phyloP scores from a whole-genome alignment of 2,113 vertebrate species.

The Microcebus ravelobensis region DNA sequence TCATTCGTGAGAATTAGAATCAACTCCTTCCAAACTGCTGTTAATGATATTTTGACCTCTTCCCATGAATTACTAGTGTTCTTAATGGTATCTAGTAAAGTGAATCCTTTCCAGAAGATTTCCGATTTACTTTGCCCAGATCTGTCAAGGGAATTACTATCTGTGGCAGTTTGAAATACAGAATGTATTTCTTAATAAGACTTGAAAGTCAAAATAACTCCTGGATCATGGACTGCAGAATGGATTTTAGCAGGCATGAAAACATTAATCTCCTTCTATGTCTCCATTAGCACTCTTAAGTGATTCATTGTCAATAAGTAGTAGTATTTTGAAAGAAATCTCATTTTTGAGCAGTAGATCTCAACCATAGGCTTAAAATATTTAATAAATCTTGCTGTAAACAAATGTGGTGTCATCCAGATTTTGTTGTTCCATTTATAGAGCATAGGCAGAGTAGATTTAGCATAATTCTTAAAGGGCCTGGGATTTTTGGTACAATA shows the following conservation, averaged over 20 bases:
- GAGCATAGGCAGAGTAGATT: background rate
- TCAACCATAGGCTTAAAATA: background rate
- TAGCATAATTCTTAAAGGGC: background rate
- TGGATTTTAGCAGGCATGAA: background rate
- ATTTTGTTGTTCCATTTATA: background rate
- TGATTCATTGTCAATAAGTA: background rate
- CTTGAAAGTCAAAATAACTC: background rate
- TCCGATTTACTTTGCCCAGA: background rate
- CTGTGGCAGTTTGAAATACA: background rate
- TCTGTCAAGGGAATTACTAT: background rate
- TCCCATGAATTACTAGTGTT: background rate
- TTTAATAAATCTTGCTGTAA: background rate
- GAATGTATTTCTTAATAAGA: background rate
- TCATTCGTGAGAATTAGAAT: background rate
- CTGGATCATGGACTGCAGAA: background rate
- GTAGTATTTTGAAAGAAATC: background rate
- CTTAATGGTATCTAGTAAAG: background rate
- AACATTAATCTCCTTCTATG: background rate
- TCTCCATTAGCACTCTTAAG: background rate
- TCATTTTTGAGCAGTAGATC: background rate
- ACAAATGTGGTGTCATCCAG: background rate
- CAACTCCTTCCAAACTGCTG: background rate
- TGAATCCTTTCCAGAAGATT: background rate
- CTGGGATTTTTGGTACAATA: background rate
- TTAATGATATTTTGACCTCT: background rate